Evolutionary conservation across 2,113 vertebrate genomes (phyloP).

Genomic region (Riparia riparia): DNA sequence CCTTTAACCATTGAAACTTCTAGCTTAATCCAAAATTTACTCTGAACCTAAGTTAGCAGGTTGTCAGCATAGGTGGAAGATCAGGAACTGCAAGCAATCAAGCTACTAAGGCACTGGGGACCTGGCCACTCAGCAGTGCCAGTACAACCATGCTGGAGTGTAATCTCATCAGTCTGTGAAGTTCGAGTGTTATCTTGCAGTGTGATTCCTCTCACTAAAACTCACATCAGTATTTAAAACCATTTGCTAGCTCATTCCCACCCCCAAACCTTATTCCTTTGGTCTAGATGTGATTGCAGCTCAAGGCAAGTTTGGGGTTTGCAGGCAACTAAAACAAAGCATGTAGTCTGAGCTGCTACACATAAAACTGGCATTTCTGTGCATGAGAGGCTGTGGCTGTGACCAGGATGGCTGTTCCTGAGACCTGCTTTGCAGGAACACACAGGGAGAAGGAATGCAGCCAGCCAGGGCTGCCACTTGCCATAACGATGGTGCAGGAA

Average conservation of each 20-base stretch:
- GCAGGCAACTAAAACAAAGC: neutral
- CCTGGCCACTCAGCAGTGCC: neutral
- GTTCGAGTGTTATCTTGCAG: neutral
- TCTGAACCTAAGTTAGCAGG: neutral
- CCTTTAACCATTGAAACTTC: neutral
- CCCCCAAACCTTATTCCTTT: neutral
- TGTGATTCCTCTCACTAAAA: neutral
- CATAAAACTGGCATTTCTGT: neutral
- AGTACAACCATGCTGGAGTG: neutral
- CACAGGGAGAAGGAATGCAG: neutral
- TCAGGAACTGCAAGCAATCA: neutral
- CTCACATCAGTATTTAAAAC: neutral
- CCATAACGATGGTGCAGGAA: neutral
- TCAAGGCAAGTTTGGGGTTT: neutral
- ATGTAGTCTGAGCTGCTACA: neutral
- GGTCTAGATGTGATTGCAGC: neutral
- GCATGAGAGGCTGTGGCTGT: neutral
- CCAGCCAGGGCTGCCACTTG: neutral
- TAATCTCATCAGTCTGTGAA: neutral
- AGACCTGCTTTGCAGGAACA: neutral
- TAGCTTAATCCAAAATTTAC: neutral
- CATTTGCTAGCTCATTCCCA: neutral
- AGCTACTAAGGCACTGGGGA: neutral
- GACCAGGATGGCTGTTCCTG: fast-evolving
- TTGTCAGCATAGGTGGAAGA: neutral